Conservation (phyloP, 2,888 invertebrate species). For the Hyposoter didymator region DNA sequence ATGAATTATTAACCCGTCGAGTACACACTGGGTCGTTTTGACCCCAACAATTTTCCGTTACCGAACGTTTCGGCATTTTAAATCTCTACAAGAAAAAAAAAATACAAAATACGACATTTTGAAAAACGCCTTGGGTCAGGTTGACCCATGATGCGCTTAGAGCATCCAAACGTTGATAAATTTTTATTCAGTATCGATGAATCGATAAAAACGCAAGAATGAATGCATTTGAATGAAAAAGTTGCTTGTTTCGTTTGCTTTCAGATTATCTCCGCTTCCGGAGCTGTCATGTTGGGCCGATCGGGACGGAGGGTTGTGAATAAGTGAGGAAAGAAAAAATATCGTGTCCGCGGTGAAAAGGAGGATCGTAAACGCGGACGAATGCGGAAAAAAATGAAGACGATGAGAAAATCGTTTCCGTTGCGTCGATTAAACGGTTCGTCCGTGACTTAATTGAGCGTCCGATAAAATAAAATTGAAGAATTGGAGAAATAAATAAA, state of each 20-base stretch:
- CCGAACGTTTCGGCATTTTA: too few relatives aligned
- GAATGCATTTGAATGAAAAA: neutral
- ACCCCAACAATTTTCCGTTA: too few relatives aligned
- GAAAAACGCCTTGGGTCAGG: too few relatives aligned
- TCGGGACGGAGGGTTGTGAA: neutral
- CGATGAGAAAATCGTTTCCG: conserved; percentile 70
- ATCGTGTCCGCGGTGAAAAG: neutral
- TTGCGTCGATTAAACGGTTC: conserved; percentile 73
- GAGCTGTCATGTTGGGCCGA: neutral
- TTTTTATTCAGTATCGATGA: neutral
- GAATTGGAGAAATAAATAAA: conserved; percentile 9
- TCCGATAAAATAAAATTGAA: neutral
- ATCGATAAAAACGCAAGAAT: neutral
- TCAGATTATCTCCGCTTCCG: conserved; percentile 19
- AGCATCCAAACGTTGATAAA: neutral
- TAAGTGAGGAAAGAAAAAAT: neutral
- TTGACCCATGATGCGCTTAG: too few relatives aligned
- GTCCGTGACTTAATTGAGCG: conserved; percentile 77
- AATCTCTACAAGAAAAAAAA: too few relatives aligned
- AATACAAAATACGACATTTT: too few relatives aligned
- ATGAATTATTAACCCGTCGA: neutral
- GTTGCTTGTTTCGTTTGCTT: neutral
- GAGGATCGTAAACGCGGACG: neutral
- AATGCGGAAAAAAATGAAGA: conserved; percentile 38
- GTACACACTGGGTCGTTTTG: too few relatives aligned